Conservation (phyloP, 2,797 vertebrate genomes). For the Coranthus polyacanthus region DNA sequence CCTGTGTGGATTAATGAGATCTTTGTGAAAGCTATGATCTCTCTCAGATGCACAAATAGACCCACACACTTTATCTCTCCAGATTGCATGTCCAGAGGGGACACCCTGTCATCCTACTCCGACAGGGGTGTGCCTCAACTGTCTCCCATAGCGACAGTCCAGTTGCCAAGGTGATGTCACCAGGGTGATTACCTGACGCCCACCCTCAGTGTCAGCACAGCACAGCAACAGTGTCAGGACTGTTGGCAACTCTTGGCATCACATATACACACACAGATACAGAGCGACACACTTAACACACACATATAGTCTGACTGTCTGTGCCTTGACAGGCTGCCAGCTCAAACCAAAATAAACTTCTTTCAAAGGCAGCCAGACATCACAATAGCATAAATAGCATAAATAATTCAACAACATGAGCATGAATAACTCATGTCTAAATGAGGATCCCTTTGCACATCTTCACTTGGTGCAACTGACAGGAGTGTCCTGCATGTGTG, state of each 20-base stretch:
- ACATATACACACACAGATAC: constrained; percentile 35
- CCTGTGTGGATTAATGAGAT: constrained; percentile 44
- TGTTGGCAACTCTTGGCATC: constrained; percentile 62
- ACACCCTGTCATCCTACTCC: constrained; percentile 70
- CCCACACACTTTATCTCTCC: constrained; percentile 50
- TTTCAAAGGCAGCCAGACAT: constrained; percentile 74
- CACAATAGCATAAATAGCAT: constrained; percentile 78
- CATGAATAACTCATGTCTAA: constrained; percentile 76
- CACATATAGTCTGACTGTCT: constrained; percentile 61
- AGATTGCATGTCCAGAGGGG: constrained; percentile 63
- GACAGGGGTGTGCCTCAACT: constrained; percentile 68
- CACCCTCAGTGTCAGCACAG: constrained; percentile 69
- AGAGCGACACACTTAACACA: constrained; percentile 23
- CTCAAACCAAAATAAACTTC: constrained; percentile 78
- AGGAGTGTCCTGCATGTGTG: constrained; percentile 18
- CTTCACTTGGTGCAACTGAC: constrained; percentile 52
- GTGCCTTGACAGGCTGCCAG: constrained; percentile 72
- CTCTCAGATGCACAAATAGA: constrained; percentile 30
- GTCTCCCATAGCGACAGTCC: constrained; percentile 79
- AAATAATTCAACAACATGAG: constrained; percentile 77
- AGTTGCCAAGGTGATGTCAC: constrained; percentile 74
- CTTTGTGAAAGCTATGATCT: constrained; percentile 36
- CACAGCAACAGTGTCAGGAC: constrained; percentile 50
- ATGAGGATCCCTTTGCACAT: constrained; percentile 56
- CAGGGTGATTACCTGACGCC: constrained; percentile 76